These are phyloP conservation scores for Platygyra sinensis DNA, from an alignment of 64 coral and sea anemone species.

Conservation along the genomic window DNA sequence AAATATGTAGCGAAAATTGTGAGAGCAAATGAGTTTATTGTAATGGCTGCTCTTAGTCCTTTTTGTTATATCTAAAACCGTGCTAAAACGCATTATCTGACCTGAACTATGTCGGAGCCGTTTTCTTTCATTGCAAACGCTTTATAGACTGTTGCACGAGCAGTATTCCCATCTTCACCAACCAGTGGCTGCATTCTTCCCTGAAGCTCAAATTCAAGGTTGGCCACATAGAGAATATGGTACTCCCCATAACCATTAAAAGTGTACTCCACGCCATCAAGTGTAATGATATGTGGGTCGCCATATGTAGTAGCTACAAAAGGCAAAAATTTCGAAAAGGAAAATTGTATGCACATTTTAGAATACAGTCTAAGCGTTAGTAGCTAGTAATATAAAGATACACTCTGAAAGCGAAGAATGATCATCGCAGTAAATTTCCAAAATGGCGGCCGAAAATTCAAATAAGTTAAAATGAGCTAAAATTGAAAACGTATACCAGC, in stretches of 20 bases:
- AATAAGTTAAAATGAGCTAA: too few relatives aligned
- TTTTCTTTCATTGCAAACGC: conserved; percentile 53
- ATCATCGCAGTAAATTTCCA: too few relatives aligned
- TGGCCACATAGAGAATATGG: conserved; percentile 2
- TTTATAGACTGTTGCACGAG: conserved; percentile 25
- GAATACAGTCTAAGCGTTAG: too few relatives aligned
- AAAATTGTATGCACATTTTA: neutral
- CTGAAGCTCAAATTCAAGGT: conserved; percentile 26
- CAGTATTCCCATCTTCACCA: neutral
- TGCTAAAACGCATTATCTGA: neutral
- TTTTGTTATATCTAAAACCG: too few relatives aligned
- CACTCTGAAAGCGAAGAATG: too few relatives aligned
- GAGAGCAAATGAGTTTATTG: too few relatives aligned
- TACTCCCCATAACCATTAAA: conserved; percentile 60
- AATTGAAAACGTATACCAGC: too few relatives aligned
- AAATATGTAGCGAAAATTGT: too few relatives aligned
- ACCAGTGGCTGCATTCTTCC: conserved; percentile 52
- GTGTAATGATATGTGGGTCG: conserved; percentile 55
- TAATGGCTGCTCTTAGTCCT: too few relatives aligned
- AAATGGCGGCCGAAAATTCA: too few relatives aligned
- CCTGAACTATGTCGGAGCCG: conserved; percentile 42
- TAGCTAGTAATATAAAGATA: too few relatives aligned
- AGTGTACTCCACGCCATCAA: conserved; percentile 50
- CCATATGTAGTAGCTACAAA: conserved; percentile 24
- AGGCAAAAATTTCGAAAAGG: neutral